A percentile compares a stretch with the other conserved stretches of the same genome.
Evolutionary conservation across 2,888 invertebrate genomes (phyloP).

Genomic region (Pegoplata infirma): DNA sequence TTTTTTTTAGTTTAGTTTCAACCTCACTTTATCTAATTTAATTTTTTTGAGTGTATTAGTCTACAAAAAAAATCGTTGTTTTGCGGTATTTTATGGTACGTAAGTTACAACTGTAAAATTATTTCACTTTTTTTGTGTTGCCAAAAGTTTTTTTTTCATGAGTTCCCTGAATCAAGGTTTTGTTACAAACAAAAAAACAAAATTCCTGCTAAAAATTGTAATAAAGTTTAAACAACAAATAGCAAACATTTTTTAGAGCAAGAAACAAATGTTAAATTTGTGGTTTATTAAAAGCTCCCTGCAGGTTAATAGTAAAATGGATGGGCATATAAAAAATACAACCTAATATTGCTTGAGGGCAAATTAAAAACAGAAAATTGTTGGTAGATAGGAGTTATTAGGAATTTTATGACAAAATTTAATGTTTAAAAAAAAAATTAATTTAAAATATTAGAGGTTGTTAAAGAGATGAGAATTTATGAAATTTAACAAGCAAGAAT

Average conservation of each 20-base stretch:
- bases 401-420: not conserved
- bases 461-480: too few species aligned
- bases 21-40: too few species aligned
- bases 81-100: constrained; percentile 53
- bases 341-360: constrained; percentile 43
- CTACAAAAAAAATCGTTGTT: constrained; percentile 10
- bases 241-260: constrained; percentile 13
- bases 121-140: constrained; percentile 8
- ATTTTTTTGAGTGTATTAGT: too few species aligned
- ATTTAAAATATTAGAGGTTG: too few species aligned
- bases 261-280: constrained; percentile 54
- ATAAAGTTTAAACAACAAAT: constrained; percentile 40
- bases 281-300: constrained; percentile 60
- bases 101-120: constrained; percentile 28
- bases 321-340: constrained; percentile 42
- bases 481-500: too few species aligned
- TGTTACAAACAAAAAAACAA: not conserved
- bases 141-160: constrained; percentile 28
- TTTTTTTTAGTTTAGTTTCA: too few species aligned
- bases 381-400: not conserved
- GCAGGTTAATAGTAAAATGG: constrained; percentile 48
- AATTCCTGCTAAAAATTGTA: too few species aligned
- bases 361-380: constrained; percentile 41
- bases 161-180: constrained; percentile 29
- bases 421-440: not conserved